A percentile compares a stretch with the other conserved stretches of the same genome.
These are phyloP conservation scores for Homarus gammarus DNA, from an alignment of 2,888 invertebrate genomes.

Conservation along the genomic window DNA sequence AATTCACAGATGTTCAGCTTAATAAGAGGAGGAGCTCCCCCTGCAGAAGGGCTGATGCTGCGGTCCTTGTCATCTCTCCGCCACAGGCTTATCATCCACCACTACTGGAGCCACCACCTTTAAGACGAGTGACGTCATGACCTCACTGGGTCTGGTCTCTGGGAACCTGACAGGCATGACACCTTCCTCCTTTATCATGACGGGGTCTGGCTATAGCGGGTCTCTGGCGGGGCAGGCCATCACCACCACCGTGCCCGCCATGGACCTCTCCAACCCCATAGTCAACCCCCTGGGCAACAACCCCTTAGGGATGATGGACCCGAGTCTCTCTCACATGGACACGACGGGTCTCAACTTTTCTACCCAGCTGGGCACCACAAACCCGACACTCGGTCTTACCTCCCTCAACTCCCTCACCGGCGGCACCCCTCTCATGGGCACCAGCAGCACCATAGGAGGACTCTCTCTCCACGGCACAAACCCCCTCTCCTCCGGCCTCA, in stretches of 20 bases:
- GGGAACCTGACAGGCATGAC: constrained; percentile 35
- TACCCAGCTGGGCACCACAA: constrained; percentile 1
- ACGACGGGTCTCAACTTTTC: constrained; percentile 28
- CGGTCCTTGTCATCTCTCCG: constrained; percentile 25
- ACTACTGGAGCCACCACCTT: constrained; percentile 35
- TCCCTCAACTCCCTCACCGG: constrained; percentile 43
- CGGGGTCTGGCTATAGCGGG: constrained; percentile 7
- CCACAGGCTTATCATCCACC: constrained; percentile 57
- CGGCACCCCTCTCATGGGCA: constrained; percentile 9
- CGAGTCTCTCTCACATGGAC: constrained; percentile 44
- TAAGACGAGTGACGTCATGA: constrained; percentile 59
- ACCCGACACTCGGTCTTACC: constrained; percentile 20
- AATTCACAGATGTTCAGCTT: background rate
- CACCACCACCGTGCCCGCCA: constrained; percentile 69
- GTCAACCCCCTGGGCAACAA: constrained; percentile 65
- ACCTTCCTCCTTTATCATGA: constrained; percentile 26
- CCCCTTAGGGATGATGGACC: constrained; percentile 62
- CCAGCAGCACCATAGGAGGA: constrained; percentile 25
- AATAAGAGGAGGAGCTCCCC: background rate
- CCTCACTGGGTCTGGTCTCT: constrained; percentile 44
- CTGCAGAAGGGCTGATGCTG: constrained; percentile 15
- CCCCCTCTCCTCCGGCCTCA: constrained; percentile 39
- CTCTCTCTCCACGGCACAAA: constrained; percentile 47
- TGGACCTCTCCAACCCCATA: constrained; percentile 70
- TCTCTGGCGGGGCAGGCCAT: constrained; percentile 19